phyloP scores from a whole-genome alignment of 1,140 invertebrate genomes.

The Cecropterus lyciades region DNA sequence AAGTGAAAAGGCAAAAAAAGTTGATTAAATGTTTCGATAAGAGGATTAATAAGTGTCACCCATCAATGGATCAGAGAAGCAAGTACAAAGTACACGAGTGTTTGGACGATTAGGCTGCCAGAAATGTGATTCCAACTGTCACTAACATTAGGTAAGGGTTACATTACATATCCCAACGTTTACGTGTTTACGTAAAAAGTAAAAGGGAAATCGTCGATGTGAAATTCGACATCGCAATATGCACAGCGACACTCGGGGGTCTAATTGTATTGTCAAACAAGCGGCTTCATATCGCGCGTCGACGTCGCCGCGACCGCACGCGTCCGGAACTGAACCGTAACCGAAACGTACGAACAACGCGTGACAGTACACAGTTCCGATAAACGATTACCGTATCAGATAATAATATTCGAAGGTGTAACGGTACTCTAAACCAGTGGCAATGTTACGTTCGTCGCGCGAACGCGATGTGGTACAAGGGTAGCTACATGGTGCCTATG shows the following conservation, averaged over 20 bases:
- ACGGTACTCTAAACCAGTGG: neutral
- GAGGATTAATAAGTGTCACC: neutral
- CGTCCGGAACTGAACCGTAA: neutral
- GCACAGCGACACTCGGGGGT: neutral
- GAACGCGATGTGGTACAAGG: slow-evolving; percentile 46
- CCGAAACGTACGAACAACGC: neutral
- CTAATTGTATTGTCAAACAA: slow-evolving; percentile 21
- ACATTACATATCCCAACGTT: neutral
- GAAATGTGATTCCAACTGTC: neutral
- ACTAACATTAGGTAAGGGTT: neutral
- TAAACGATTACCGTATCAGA: slow-evolving; percentile 5
- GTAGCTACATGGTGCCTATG: slow-evolving; percentile 44
- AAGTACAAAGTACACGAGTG: neutral
- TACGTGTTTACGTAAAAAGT: slow-evolving; percentile 11
- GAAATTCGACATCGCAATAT: slow-evolving; percentile 13
- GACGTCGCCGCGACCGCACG: neutral
- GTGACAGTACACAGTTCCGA: neutral
- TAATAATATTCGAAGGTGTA: neutral
- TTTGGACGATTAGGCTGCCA: neutral
- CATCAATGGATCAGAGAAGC: neutral
- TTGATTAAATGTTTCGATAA: neutral
- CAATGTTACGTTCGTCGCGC: neutral
- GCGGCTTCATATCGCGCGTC: no score
- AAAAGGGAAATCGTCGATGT: slow-evolving; percentile 4
- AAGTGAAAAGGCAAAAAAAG: neutral